These are phyloP conservation scores for Hycleus phaleratus DNA, from an alignment of 1,140 invertebrate genomes.

Conservation along the genomic window DNA sequence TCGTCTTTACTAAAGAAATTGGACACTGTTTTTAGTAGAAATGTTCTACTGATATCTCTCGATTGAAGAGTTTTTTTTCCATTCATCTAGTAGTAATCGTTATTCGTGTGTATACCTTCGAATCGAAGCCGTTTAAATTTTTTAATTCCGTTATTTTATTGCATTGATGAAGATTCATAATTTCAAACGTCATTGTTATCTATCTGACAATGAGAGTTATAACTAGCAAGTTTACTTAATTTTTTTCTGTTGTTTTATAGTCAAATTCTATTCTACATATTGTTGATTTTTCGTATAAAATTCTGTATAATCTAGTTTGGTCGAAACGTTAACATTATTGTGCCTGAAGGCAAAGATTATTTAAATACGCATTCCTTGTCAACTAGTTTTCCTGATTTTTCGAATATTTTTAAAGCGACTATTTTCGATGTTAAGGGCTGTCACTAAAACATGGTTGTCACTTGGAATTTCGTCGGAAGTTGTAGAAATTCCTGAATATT, in stretches of 20 bases:
- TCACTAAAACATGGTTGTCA: slow-evolving; percentile 11
- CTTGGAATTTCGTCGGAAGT: slow-evolving; percentile 8
- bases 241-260: no score
- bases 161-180: no score
- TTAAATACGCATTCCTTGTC: slow-evolving; percentile 4
- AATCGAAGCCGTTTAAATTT: slow-evolving; percentile 33
- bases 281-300: no score
- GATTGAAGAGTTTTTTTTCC: slow-evolving; percentile 21
- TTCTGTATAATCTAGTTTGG: no score
- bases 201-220: no score
- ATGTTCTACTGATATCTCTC: slow-evolving; percentile 29
- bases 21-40: slow-evolving; percentile 28
- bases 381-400: slow-evolving; percentile 6
- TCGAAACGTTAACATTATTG: no score
- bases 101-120: slow-evolving; percentile 23
- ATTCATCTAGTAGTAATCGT: slow-evolving; percentile 11
- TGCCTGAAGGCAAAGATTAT: neutral
- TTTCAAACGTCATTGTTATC: no score
- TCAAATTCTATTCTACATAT: no score
- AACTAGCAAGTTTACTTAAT: no score
- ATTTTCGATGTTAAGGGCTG: slow-evolving; percentile 4
- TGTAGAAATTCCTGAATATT: slow-evolving; percentile 11
- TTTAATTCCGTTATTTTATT: no score
- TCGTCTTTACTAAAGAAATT: slow-evolving; percentile 33
- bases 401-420: slow-evolving; percentile 5